Evolutionary conservation across 2,797 vertebrate species (phyloP).

Genomic region (Crocodylus rhombifer): DNA sequence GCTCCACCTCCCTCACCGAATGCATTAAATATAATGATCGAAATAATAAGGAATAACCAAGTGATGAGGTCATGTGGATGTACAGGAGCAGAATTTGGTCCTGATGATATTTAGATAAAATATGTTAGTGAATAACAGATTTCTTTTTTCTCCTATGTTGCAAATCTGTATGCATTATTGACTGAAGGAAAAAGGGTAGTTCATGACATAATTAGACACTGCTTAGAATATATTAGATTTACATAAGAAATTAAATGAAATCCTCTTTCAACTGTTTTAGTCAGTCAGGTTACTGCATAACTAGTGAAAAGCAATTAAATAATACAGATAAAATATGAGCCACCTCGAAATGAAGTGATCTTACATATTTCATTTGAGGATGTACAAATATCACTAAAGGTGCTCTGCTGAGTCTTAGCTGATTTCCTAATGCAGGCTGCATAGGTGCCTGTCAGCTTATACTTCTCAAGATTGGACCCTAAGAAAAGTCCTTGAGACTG

Average conservation of each 20-base stretch:
- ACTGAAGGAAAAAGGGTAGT: neutral
- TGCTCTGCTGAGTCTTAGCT: neutral
- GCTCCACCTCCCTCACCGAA: neutral
- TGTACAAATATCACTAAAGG: neutral
- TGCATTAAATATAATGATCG: neutral
- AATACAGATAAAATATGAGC: neutral
- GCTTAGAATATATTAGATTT: slow-evolving; percentile 3
- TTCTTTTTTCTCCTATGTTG: neutral
- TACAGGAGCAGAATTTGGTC: neutral
- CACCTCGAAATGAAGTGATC: neutral
- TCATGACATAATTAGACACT: neutral
- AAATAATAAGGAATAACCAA: neutral
- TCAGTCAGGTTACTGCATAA: neutral
- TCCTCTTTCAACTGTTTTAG: neutral
- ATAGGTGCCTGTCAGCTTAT: neutral
- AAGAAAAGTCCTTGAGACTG: neutral
- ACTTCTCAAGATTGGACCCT: neutral
- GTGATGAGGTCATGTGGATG: neutral
- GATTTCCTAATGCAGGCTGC: neutral
- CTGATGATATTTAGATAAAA: neutral
- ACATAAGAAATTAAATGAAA: slow-evolving; percentile 14
- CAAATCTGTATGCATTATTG: neutral
- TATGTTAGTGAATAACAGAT: neutral
- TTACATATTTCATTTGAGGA: too few species aligned
- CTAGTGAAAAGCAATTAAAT: slow-evolving; percentile 14